Evolutionary conservation across 2,113 vertebrate genomes (phyloP).

Genomic region (Regulus satrapa): DNA sequence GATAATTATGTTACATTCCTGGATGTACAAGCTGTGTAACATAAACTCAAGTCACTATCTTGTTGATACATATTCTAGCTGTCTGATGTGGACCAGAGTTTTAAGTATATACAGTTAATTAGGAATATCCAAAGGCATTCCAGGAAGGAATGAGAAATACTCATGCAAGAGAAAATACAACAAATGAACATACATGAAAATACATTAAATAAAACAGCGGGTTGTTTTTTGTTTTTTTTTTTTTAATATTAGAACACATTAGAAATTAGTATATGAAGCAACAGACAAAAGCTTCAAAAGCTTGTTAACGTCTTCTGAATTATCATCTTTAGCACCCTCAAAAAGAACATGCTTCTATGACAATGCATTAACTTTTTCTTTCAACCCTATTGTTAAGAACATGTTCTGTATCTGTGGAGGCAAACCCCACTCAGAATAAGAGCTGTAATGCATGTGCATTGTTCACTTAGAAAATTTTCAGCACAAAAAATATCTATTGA

Average conservation of each 20-base stretch:
- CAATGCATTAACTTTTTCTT: neutral
- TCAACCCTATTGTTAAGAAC: neutral
- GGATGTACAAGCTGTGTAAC: neutral
- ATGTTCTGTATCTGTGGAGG: neutral
- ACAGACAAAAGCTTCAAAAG: neutral
- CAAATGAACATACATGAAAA: neutral
- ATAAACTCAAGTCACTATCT: neutral
- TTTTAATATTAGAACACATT: neutral
- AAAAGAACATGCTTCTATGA: neutral
- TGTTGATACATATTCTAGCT: neutral
- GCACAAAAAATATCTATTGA: neutral
- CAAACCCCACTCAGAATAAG: neutral
- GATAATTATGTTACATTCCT: neutral
- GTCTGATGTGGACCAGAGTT: neutral
- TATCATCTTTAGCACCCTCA: neutral
- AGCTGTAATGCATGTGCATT: neutral
- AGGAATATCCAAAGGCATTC: neutral
- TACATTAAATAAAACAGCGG: neutral
- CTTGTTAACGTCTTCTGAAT: neutral
- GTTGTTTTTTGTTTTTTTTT: too few species aligned
- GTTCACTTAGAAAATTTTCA: neutral
- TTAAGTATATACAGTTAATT: fast-evolving
- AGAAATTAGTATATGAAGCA: neutral
- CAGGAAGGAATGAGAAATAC: neutral
- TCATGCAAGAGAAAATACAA: neutral